Percentiles rank a stretch among this genome's conserved stretches.
Evolutionary conservation across 2,797 vertebrate genomes (phyloP).

Genomic region (Neosilurus mollespiculum): DNA sequence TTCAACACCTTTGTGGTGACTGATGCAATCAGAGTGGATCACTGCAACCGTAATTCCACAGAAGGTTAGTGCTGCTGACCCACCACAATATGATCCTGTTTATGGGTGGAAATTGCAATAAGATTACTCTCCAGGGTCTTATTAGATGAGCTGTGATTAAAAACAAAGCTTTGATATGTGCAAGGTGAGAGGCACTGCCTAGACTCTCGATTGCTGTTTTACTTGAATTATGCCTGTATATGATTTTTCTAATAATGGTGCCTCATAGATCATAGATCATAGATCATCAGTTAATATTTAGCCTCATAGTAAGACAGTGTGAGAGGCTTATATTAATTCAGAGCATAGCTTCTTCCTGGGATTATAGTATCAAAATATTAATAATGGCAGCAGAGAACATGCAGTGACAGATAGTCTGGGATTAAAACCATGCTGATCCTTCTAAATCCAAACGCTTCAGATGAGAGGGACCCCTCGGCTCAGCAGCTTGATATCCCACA

Average conservation of each 20-base stretch:
- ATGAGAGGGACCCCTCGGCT: slow-evolving; percentile 54
- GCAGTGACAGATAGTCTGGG: slow-evolving; percentile 58
- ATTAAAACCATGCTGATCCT: slow-evolving; percentile 62
- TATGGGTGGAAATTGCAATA: slow-evolving; percentile 61
- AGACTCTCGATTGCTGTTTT: slow-evolving; percentile 59
- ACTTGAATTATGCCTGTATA: slow-evolving; percentile 45
- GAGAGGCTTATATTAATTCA: slow-evolving; percentile 68
- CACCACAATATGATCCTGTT: slow-evolving; percentile 67
- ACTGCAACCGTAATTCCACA: slow-evolving; percentile 66
- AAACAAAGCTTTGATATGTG: slow-evolving; percentile 72
- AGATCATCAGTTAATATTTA: slow-evolving; percentile 70
- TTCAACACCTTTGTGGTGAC: slow-evolving; percentile 77
- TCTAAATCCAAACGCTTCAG: slow-evolving; percentile 54
- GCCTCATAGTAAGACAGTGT: slow-evolving; percentile 59
- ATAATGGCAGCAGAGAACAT: slow-evolving; percentile 59
- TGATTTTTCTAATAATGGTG: slow-evolving; percentile 59
- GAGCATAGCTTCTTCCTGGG: slow-evolving; percentile 63
- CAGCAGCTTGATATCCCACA: slow-evolving; percentile 58
- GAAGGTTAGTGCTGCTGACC: slow-evolving; percentile 75
- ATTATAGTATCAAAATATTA: slow-evolving; percentile 72
- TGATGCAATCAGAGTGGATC: slow-evolving; percentile 75
- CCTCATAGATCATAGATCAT: slow-evolving; percentile 65
- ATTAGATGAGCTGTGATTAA: slow-evolving; percentile 71
- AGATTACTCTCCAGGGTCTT: slow-evolving; percentile 71
- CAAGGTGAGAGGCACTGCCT: slow-evolving; percentile 50